phyloP scores from a whole-genome alignment of 2,797 vertebrate genomes.

The Manis pentadactyla region DNA sequence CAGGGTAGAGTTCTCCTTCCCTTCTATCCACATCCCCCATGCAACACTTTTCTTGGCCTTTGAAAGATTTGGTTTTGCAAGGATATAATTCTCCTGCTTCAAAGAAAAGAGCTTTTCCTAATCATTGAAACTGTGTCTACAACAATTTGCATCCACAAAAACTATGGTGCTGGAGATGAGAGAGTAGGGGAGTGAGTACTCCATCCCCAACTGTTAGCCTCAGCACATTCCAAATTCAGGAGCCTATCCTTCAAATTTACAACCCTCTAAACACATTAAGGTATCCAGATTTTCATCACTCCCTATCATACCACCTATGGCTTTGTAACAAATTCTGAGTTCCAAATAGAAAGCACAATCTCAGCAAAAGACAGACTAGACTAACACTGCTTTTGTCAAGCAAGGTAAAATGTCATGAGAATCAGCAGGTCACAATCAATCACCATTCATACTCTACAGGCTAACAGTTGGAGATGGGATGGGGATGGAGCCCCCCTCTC shows the following conservation, averaged over 20 bases:
- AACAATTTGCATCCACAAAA: neutral
- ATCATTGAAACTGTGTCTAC: neutral
- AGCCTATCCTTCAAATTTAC: neutral
- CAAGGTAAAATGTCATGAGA: neutral
- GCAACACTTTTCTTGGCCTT: neutral
- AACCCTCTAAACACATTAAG: neutral
- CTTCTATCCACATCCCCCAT: neutral
- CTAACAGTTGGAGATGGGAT: neutral
- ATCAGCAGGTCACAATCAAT: neutral
- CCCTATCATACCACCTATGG: neutral
- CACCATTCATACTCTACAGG: neutral
- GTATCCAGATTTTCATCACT: constrained; percentile 13
- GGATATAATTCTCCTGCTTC: neutral
- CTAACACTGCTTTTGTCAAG: neutral
- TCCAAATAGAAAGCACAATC: constrained; percentile 8
- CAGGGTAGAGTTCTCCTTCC: neutral
- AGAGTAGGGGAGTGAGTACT: neutral
- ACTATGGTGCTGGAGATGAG: neutral
- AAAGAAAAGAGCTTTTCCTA: constrained; percentile 36
- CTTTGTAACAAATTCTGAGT: constrained; percentile 36
- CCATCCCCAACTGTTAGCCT: neutral
- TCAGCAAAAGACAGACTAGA: constrained; percentile 32
- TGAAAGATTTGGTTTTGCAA: constrained; percentile 1
- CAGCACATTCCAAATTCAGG: neutral
- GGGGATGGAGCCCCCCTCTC: neutral